Percentiles rank a stretch among this genome's conserved stretches.
phyloP scores from a whole-genome alignment of 1,140 invertebrate genomes.

The Zophobas morio region DNA sequence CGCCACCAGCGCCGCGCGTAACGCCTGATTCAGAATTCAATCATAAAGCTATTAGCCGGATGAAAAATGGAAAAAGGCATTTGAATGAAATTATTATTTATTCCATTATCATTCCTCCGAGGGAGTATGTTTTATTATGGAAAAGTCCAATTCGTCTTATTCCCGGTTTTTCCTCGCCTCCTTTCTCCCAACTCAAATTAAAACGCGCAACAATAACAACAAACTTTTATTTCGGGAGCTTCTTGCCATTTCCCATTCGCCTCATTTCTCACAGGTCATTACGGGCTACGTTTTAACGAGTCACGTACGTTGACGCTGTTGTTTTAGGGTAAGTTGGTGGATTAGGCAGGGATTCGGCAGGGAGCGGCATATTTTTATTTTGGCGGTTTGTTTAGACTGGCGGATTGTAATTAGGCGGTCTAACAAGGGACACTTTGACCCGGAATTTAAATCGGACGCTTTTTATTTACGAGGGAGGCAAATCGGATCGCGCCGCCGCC shows the following conservation, averaged over 20 bases:
- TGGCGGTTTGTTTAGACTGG: slow-evolving; percentile 15
- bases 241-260: slow-evolving; percentile 31
- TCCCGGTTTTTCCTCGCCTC: neutral
- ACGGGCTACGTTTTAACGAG: slow-evolving; percentile 31
- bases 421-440: neutral
- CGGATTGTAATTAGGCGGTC: slow-evolving; percentile 1
- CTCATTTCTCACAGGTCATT: slow-evolving; percentile 42
- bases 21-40: slow-evolving; percentile 25
- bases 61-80: slow-evolving; percentile 37
- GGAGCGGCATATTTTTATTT: slow-evolving; percentile 23
- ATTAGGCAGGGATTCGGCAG: slow-evolving; percentile 12
- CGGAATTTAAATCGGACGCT: neutral
- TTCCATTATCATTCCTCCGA: slow-evolving; percentile 33
- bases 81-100: slow-evolving; percentile 39
- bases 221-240: slow-evolving; percentile 32
- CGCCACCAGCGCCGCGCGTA: neutral
- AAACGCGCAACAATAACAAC: slow-evolving; percentile 36
- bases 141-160: slow-evolving; percentile 16
- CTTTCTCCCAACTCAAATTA: slow-evolving; percentile 22
- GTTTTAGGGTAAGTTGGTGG: slow-evolving; percentile 24
- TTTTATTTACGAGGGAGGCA: too few relatives aligned
- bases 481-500: too few relatives aligned
- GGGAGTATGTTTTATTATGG: slow-evolving; percentile 22
- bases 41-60: slow-evolving; percentile 37
- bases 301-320: slow-evolving; percentile 24